Percentiles rank a stretch among this genome's conserved stretches.
phyloP scores from a whole-genome alignment of 2,888 invertebrate genomes.

The Teinopalpus imperialis region DNA sequence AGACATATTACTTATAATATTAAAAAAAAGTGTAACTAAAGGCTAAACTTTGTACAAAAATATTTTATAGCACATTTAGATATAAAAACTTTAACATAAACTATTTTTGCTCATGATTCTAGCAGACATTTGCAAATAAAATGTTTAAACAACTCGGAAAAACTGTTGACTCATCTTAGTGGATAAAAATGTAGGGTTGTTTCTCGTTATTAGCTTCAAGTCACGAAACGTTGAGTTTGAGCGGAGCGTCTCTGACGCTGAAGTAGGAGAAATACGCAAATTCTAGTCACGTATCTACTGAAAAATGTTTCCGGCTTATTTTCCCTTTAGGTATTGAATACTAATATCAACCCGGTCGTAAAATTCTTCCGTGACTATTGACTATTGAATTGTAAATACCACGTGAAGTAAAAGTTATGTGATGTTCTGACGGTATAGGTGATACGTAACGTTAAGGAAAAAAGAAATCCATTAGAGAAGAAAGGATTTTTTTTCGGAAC shows the following conservation, averaged over 20 bases:
- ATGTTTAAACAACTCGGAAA: conserved; percentile 10
- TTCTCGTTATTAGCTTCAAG: conserved; percentile 7
- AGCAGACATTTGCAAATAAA: conserved; percentile 5
- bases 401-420: too few relatives aligned
- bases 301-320: conserved; percentile 60
- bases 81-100: too few relatives aligned
- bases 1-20: too few relatives aligned
- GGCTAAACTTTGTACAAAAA: too few relatives aligned
- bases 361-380: conserved; percentile 5
- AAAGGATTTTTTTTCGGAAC: too few relatives aligned
- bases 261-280: conserved; percentile 7
- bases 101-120: background rate
- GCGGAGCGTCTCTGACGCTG: conserved; percentile 8
- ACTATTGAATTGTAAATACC: conserved; percentile 8
- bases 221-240: conserved; percentile 16
- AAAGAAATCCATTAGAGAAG: too few relatives aligned
- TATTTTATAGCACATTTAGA: too few relatives aligned
- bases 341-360: conserved; percentile 33
- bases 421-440: too few relatives aligned
- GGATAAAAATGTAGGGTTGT: conserved; percentile 17
- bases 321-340: conserved; percentile 57
- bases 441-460: background rate
- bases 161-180: conserved; percentile 13
- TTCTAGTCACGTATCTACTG: conserved; percentile 63
- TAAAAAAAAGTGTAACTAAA: too few relatives aligned